These are phyloP conservation scores for Phrynocephalus vlangalii DNA, from an alignment of 2,797 vertebrate genomes.

Conservation along the genomic window DNA sequence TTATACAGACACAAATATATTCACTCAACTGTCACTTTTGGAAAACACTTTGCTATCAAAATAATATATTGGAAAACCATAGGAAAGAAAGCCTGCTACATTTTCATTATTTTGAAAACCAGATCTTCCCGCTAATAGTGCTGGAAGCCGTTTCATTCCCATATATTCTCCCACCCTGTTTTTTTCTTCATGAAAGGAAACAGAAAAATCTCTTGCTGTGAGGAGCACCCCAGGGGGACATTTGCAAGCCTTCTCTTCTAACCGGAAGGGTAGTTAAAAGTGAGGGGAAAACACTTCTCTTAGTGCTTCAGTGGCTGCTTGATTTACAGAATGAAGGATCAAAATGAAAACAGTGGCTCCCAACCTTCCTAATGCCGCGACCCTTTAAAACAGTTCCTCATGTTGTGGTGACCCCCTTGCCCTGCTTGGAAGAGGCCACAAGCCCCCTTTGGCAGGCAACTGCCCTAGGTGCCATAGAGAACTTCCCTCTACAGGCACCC, in stretches of 20 bases:
- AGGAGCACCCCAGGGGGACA: slow-evolving; percentile 5
- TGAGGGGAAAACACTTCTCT: neutral
- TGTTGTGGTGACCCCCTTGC: too few species aligned
- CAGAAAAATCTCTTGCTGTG: neutral
- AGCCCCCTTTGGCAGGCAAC: too few species aligned
- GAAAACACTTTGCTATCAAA: neutral
- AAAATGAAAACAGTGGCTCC: slow-evolving; percentile 32
- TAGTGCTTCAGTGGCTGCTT: neutral
- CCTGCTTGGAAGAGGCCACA: too few species aligned
- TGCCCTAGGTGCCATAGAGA: too few species aligned
- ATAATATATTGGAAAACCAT: neutral
- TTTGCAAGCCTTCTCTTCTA: slow-evolving; percentile 36
- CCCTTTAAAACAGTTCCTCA: too few species aligned
- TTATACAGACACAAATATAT: slow-evolving; percentile 12
- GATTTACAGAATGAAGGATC: slow-evolving; percentile 22
- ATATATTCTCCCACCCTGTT: neutral
- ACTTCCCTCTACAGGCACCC: too few species aligned
- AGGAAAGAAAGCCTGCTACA: neutral
- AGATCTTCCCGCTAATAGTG: slow-evolving; percentile 12
- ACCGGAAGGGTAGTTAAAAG: slow-evolving; percentile 50
- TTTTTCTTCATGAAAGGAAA: slow-evolving; percentile 42
- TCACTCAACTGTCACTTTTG: slow-evolving; percentile 3
- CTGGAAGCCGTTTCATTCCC: slow-evolving; percentile 29
- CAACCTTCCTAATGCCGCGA: too few species aligned
- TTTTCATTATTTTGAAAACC: slow-evolving; percentile 13